Conservation (phyloP, 1,140 invertebrate species). For the Pseudomyrmex cubaensis region DNA sequence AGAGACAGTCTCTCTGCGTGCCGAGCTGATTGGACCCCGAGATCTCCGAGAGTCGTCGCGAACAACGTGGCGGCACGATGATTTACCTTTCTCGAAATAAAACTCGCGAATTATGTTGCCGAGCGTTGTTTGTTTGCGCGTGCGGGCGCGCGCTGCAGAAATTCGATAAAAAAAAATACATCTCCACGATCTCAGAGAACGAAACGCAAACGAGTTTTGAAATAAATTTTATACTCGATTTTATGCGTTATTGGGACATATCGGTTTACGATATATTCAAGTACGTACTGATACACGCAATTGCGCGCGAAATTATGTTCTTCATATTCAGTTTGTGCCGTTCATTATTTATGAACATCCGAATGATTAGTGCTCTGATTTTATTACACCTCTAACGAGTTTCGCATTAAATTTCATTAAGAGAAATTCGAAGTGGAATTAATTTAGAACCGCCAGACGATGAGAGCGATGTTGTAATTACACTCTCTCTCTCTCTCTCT, state of each 20-base stretch:
- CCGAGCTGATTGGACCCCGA: constrained; percentile 31
- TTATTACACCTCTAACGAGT: background rate
- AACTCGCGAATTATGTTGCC: constrained; percentile 2
- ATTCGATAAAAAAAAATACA: constrained; percentile 6
- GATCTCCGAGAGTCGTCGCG: constrained; percentile 4
- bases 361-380: background rate
- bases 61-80: constrained; percentile 14
- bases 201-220: background rate
- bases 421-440: background rate
- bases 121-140: constrained; percentile 5
- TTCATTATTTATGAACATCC: constrained; percentile 10
- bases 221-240: background rate
- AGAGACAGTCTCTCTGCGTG: background rate
- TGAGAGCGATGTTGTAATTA: background rate
- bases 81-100: constrained; percentile 47
- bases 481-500: too few relatives aligned
- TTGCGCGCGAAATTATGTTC: background rate
- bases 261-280: constrained; percentile 23
- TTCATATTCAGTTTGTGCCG: background rate
- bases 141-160: background rate
- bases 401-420: constrained; percentile 37
- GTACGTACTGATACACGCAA: background rate
- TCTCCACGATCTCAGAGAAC: background rate
- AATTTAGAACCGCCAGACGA: background rate
- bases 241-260: background rate